phyloP scores from a whole-genome alignment of 1,140 invertebrate species.

The Bombus difficillimus region DNA sequence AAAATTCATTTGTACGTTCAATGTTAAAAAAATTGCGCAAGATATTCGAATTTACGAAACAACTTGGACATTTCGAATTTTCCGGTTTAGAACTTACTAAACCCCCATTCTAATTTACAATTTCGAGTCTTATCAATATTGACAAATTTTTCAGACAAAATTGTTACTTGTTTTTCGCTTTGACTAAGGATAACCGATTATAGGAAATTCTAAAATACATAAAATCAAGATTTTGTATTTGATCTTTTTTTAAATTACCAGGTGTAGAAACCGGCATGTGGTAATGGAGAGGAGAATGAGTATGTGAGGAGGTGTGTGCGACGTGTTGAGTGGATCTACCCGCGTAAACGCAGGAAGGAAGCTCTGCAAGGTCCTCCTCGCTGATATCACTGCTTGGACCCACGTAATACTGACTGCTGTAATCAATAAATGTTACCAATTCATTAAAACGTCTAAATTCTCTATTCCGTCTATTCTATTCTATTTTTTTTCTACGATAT shows the following conservation, averaged over 20 bases:
- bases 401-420: slow-evolving; percentile 83
- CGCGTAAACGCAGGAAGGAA: slow-evolving; percentile 88
- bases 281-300: slow-evolving; percentile 79
- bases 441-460: background rate
- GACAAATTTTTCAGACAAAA: too few species aligned
- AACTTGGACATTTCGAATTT: too few species aligned
- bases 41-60: too few species aligned
- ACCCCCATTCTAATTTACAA: too few species aligned
- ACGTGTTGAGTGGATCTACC: slow-evolving; percentile 81
- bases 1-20: too few species aligned
- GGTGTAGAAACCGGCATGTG: slow-evolving; percentile 79
- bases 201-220: too few species aligned
- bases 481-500: background rate
- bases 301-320: slow-evolving; percentile 74
- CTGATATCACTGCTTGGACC: slow-evolving; percentile 82
- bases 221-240: too few species aligned
- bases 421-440: background rate
- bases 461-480: background rate
- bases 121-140: too few species aligned
- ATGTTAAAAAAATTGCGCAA: too few species aligned
- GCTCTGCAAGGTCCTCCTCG: slow-evolving; percentile 84
- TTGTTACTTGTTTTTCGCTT: too few species aligned
- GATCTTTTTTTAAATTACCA: slow-evolving; percentile 65
- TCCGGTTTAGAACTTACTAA: too few species aligned
- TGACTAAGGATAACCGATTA: too few species aligned